Evolutionary conservation across 2,113 vertebrate genomes (phyloP).

Genomic region (Ondatra zibethicus): DNA sequence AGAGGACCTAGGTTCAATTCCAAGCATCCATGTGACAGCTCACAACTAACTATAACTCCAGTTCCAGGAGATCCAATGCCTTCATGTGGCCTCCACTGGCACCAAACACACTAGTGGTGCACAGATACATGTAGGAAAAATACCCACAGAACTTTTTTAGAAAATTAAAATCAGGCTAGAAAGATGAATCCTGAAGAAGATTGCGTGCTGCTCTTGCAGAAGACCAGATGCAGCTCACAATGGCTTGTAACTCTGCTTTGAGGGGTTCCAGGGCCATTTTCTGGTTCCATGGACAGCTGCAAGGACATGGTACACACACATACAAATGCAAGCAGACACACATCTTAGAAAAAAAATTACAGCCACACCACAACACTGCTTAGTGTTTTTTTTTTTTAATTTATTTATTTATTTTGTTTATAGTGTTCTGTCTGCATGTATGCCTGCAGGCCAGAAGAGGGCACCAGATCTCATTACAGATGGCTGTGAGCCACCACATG

Average conservation of each 20-base stretch:
- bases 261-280: neutral
- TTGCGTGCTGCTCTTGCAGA: neutral
- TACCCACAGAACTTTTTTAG: neutral
- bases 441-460: too few species aligned
- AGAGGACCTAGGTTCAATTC: neutral
- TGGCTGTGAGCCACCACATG: too few species aligned
- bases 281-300: neutral
- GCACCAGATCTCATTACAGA: too few species aligned
- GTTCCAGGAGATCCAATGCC: neutral
- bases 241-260: neutral
- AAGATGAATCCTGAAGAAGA: neutral
- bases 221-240: too few species aligned
- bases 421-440: too few species aligned
- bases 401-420: too few species aligned
- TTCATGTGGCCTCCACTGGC: neutral
- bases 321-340: neutral
- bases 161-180: neutral
- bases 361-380: neutral
- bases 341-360: neutral
- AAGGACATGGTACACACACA: neutral
- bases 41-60: neutral
- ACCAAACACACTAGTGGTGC: neutral
- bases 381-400: too few species aligned
- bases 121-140: neutral
- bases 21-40: neutral